A percentile compares a stretch with the other conserved stretches of the same genome.
phyloP scores from a whole-genome alignment of 1,140 invertebrate species.

The Papilio glaucus region DNA sequence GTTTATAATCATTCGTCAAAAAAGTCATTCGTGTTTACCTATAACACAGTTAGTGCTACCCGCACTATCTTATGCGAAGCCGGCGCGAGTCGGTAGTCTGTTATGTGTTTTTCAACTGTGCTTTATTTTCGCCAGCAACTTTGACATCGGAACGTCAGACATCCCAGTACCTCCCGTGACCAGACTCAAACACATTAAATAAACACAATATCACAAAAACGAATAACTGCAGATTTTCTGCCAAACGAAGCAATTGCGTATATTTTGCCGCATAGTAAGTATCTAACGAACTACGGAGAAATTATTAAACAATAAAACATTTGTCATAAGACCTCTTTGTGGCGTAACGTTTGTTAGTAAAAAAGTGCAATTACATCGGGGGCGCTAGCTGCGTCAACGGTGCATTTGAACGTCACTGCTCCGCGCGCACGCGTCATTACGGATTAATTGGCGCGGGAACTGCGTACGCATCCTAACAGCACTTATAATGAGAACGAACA shows the following conservation, averaged over 20 bases:
- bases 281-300: conserved; percentile 5
- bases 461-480: not conserved
- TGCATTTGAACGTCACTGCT: not conserved
- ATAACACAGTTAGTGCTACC: no score
- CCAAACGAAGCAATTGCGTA: not conserved
- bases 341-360: conserved; percentile 20
- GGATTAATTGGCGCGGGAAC: conserved; percentile 8
- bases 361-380: not conserved
- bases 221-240: no score
- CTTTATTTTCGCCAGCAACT: no score
- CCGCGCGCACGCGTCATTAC: not conserved
- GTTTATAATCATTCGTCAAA: no score
- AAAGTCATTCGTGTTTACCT: no score
- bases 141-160: no score
- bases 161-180: no score
- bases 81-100: no score
- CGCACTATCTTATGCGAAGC: no score
- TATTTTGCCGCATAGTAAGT: not conserved
- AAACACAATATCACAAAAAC: no score
- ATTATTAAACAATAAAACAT: conserved; percentile 6
- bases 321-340: not conserved
- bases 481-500: not conserved
- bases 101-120: no score
- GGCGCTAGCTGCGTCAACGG: not conserved
- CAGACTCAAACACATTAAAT: no score